Evolutionary conservation across 2,797 vertebrate genomes (phyloP).

Genomic region (Bovichtus variegatus): DNA sequence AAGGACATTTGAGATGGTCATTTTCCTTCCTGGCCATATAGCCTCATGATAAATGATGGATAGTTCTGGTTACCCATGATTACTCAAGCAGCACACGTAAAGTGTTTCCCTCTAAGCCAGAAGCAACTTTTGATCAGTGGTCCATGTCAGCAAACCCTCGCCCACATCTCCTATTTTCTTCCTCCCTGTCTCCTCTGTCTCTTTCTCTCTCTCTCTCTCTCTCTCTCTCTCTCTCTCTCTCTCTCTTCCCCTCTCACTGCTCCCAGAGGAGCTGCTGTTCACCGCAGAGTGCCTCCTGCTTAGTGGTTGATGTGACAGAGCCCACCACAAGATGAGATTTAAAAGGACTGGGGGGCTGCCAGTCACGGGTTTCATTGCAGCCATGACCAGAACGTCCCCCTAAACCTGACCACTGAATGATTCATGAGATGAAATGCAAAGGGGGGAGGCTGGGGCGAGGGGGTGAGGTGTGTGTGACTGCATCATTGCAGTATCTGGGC

Average conservation of each 20-base stretch:
- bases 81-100: constrained; percentile 65
- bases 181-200: constrained; percentile 47
- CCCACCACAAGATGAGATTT: constrained; percentile 50
- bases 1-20: constrained; percentile 29
- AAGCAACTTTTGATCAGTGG: constrained; percentile 70
- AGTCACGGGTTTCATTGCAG: constrained; percentile 40
- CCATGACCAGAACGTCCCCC: constrained; percentile 26
- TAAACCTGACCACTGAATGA: constrained; percentile 73
- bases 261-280: constrained; percentile 66
- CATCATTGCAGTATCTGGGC: constrained; percentile 68
- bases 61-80: constrained; percentile 54
- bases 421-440: constrained; percentile 70
- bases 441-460: constrained; percentile 23
- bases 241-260: constrained; percentile 4
- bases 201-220: no score
- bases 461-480: constrained; percentile 49
- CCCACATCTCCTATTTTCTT: constrained; percentile 53
- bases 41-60: constrained; percentile 65
- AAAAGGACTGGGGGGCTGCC: constrained; percentile 14
- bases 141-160: constrained; percentile 68
- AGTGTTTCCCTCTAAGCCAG: constrained; percentile 69
- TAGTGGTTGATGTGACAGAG: constrained; percentile 69
- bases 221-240: constrained; percentile 2
- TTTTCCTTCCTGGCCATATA: constrained; percentile 26
- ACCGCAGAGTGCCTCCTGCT: constrained; percentile 64